Conservation (phyloP, 2,113 vertebrate species). For the Pteruthius melanotis region DNA sequence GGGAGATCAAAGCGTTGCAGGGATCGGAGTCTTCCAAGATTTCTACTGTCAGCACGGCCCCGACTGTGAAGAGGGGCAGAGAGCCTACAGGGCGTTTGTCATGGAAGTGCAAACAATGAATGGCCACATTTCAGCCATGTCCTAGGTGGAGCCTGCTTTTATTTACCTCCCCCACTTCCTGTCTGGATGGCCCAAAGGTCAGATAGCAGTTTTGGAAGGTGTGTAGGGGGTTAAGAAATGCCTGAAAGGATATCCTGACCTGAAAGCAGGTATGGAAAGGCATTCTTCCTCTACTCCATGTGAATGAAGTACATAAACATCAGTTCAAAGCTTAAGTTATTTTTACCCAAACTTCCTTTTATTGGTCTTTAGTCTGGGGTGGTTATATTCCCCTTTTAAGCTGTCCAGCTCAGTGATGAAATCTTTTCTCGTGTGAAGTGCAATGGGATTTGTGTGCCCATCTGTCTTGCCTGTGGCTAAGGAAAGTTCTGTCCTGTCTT, state of each 20-base stretch:
- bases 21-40: background rate
- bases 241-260: background rate
- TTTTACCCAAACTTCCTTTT: background rate
- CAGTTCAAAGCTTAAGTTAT: background rate
- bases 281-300: background rate
- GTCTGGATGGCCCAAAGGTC: background rate
- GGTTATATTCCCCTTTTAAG: background rate
- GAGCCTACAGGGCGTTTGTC: background rate
- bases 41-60: background rate
- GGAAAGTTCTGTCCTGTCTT: background rate
- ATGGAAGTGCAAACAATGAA: background rate
- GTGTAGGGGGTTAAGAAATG: background rate
- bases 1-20: background rate
- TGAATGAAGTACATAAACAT: background rate
- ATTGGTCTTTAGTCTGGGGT: background rate
- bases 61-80: background rate
- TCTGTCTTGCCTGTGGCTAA: constrained; percentile 25
- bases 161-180: background rate
- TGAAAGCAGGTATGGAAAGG: background rate
- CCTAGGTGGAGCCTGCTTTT: background rate
- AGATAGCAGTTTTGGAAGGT: background rate
- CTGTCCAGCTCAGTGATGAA: background rate
- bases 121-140: background rate
- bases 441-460: background rate
- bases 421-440: background rate